Evolutionary conservation across 1,140 invertebrate species (phyloP).

Genomic region (Whitmania pigra): DNA sequence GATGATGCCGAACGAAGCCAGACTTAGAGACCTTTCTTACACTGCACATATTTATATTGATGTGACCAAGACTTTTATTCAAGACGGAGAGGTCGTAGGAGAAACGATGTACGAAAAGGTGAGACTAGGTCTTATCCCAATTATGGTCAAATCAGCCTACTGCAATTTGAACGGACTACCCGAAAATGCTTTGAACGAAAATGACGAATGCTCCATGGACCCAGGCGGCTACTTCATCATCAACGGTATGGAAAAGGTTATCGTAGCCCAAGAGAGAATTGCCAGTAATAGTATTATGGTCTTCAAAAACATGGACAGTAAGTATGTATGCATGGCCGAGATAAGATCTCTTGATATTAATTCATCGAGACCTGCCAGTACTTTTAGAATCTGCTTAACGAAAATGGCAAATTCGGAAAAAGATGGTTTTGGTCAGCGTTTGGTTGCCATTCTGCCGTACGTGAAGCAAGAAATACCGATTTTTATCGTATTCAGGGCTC

Average conservation of each 20-base stretch:
- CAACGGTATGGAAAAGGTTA: slow-evolving; percentile 49
- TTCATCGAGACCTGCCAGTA: slow-evolving; percentile 77
- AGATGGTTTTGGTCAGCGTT: slow-evolving; percentile 84
- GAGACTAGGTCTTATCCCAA: slow-evolving; percentile 78
- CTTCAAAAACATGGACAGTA: slow-evolving; percentile 85
- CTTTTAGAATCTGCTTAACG: slow-evolving; percentile 45
- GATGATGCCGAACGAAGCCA: slow-evolving; percentile 99
- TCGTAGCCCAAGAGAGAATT: slow-evolving; percentile 99
- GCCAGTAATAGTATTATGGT: slow-evolving; percentile 98
- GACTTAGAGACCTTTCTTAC: slow-evolving; percentile 46
- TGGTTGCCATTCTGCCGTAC: slow-evolving; percentile 91
- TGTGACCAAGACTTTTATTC: slow-evolving; percentile 84
- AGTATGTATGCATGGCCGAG: slow-evolving; percentile 93
- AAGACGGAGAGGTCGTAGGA: slow-evolving; percentile 75
- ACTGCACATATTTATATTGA: slow-evolving; percentile 96
- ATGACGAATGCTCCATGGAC: slow-evolving; percentile 96
- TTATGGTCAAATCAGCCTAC: slow-evolving; percentile 94
- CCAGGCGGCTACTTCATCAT: slow-evolving; percentile 54
- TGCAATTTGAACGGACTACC: slow-evolving; percentile 81
- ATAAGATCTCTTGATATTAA: slow-evolving; percentile 90
- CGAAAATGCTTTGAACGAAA: slow-evolving; percentile 92
- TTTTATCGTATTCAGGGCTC: slow-evolving; percentile 89
- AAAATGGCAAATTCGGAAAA: background rate
- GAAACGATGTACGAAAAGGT: slow-evolving; percentile 92
- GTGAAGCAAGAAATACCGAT: slow-evolving; percentile 97